Conservation (phyloP, 1,140 invertebrate species). For the Drosophila bocqueti region DNA sequence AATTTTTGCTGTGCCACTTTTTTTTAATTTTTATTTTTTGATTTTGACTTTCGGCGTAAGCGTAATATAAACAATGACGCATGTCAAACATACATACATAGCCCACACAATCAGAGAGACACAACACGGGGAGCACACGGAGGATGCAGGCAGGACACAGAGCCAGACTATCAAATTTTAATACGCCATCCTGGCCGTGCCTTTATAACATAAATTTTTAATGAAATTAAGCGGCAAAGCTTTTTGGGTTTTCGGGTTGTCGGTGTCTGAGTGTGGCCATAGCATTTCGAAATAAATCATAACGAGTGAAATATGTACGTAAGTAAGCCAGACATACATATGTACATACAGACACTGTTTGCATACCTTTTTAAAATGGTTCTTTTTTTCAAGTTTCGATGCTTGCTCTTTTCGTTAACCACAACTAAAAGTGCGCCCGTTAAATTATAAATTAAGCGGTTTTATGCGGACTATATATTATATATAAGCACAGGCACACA, state of each 20-base stretch:
- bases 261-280: slow-evolving; percentile 60
- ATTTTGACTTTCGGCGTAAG: slow-evolving; percentile 71
- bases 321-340: slow-evolving; percentile 64
- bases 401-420: slow-evolving; percentile 50
- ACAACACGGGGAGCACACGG: neutral
- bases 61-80: slow-evolving; percentile 79
- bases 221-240: slow-evolving; percentile 82
- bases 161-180: slow-evolving; percentile 82
- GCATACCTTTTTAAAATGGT: slow-evolving; percentile 81
- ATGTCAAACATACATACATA: slow-evolving; percentile 36
- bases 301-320: slow-evolving; percentile 74
- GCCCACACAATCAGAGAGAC: slow-evolving; percentile 26
- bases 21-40: slow-evolving; percentile 4
- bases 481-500: neutral
- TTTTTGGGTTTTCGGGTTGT: slow-evolving; percentile 68
- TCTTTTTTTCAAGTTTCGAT: slow-evolving; percentile 47
- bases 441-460: slow-evolving; percentile 81
- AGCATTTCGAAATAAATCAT: slow-evolving; percentile 74
- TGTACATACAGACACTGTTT: slow-evolving; percentile 60
- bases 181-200: slow-evolving; percentile 73
- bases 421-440: slow-evolving; percentile 75
- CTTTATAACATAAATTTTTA: slow-evolving; percentile 83
- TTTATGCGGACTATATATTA: slow-evolving; percentile 42
- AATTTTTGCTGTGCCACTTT: slow-evolving; percentile 21
- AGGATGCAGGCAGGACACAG: slow-evolving; percentile 17